Percentiles rank a stretch among this genome's conserved stretches.
Evolutionary conservation across 2,888 invertebrate species (phyloP).

Genomic region (Drosophila paracracens): DNA sequence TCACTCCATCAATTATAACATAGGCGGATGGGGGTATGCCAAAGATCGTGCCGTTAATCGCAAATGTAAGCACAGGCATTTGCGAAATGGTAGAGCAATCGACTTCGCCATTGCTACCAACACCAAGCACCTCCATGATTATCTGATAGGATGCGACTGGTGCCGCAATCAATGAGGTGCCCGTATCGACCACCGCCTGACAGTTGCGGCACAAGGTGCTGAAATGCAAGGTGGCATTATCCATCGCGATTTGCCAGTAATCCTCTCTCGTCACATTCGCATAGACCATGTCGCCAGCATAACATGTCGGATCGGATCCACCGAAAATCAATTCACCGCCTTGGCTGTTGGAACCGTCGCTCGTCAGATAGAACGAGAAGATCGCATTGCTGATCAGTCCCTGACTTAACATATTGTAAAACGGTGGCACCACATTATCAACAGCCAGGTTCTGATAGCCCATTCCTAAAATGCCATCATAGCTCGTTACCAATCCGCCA

Average conservation of each 20-base stretch:
- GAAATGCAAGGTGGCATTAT: conserved; percentile 86
- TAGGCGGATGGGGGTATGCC: conserved; percentile 92
- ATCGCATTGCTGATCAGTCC: conserved; percentile 88
- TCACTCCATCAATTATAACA: conserved; percentile 84
- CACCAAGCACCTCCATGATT: neutral
- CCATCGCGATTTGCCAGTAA: conserved; percentile 98
- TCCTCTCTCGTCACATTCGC: conserved; percentile 91
- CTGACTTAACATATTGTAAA: conserved; percentile 95
- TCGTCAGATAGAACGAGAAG: conserved; percentile 96
- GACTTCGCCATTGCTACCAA: conserved; percentile 84
- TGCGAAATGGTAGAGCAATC: conserved; percentile 90
- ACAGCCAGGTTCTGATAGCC: conserved; percentile 94
- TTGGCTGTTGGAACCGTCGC: conserved; percentile 88
- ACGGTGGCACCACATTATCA: conserved; percentile 94
- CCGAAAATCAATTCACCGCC: conserved; percentile 96
- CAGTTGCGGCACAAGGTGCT: conserved; percentile 86
- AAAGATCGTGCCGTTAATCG: conserved; percentile 90
- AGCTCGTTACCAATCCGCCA: conserved; percentile 88
- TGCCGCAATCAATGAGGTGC: conserved; percentile 95
- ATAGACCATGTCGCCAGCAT: conserved; percentile 88
- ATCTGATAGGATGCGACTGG: conserved; percentile 16
- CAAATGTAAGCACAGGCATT: conserved; percentile 91
- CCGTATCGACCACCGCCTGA: conserved; percentile 95
- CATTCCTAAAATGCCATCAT: conserved; percentile 98
- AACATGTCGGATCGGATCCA: conserved; percentile 95